These are phyloP conservation scores for Scomberomorus guttatus DNA, from an alignment of 2,797 vertebrate species.

Conservation along the genomic window DNA sequence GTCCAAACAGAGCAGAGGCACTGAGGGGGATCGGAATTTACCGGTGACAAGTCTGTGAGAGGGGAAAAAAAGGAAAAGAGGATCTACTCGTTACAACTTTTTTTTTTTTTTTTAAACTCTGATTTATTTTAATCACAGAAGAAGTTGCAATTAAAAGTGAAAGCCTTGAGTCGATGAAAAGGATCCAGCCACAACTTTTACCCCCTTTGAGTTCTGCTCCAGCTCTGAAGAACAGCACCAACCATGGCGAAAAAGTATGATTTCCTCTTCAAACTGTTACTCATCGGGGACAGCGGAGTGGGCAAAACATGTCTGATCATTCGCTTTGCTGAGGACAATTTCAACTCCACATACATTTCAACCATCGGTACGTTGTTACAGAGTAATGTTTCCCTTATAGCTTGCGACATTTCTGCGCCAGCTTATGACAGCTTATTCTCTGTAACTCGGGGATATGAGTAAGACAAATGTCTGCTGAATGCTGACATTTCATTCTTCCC, in stretches of 20 bases:
- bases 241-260: slow-evolving; percentile 97
- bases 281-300: slow-evolving; percentile 97
- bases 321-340: slow-evolving; percentile 95
- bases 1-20: slow-evolving; percentile 57
- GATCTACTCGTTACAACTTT: slow-evolving; percentile 30
- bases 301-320: slow-evolving; percentile 97
- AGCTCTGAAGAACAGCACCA: slow-evolving; percentile 34
- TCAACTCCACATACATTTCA: slow-evolving; percentile 96
- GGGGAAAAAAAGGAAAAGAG: slow-evolving; percentile 14
- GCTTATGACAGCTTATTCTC: slow-evolving; percentile 9
- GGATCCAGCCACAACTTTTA: background rate
- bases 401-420: slow-evolving; percentile 15
- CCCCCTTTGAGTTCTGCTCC: background rate
- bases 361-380: slow-evolving; percentile 91
- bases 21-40: slow-evolving; percentile 76
- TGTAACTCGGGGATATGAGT: slow-evolving; percentile 18
- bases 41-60: slow-evolving; percentile 75
- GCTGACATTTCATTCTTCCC: slow-evolving; percentile 48
- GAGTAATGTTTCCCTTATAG: background rate
- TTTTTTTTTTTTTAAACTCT: slow-evolving; percentile 20
- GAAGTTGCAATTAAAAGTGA: background rate
- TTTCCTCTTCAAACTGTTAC: slow-evolving; percentile 94
- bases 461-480: slow-evolving; percentile 15
- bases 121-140: background rate
- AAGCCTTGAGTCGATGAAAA: slow-evolving; percentile 29